Percentiles rank a stretch among this genome's conserved stretches.
These are phyloP conservation scores for Alca torda DNA, from an alignment of 2,797 vertebrate genomes.

Conservation along the genomic window DNA sequence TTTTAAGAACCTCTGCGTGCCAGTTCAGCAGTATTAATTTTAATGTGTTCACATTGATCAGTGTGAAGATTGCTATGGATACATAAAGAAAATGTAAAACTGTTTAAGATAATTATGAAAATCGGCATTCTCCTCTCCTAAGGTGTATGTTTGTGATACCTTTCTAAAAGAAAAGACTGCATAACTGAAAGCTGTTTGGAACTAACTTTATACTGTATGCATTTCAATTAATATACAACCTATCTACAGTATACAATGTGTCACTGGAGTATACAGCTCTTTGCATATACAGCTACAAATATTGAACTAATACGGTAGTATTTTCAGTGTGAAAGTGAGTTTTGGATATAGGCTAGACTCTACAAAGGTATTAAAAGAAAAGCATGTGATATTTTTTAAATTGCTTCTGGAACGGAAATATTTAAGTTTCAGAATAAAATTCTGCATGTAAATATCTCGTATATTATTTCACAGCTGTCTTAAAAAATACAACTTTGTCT, in stretches of 20 bases:
- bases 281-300: neutral
- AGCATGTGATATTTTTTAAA: neutral
- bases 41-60: neutral
- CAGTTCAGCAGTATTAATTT: neutral
- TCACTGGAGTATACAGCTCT: neutral
- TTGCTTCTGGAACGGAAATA: neutral
- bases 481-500: neutral
- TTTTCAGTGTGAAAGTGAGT: neutral
- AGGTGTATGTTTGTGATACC: neutral
- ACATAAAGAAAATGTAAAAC: neutral
- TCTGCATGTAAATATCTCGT: neutral
- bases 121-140: neutral
- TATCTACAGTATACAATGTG: neutral
- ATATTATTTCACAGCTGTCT: neutral
- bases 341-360: neutral
- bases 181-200: neutral
- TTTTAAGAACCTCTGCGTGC: neutral
- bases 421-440: neutral
- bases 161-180: neutral
- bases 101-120: neutral
- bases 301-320: neutral
- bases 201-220: neutral
- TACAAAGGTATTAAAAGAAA: neutral
- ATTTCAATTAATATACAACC: neutral
- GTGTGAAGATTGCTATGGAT: neutral